Evolutionary conservation across 2,888 invertebrate species (phyloP), one percentile per base, ranked within the genome.

Genomic region (Torymus texanus): DNA sequence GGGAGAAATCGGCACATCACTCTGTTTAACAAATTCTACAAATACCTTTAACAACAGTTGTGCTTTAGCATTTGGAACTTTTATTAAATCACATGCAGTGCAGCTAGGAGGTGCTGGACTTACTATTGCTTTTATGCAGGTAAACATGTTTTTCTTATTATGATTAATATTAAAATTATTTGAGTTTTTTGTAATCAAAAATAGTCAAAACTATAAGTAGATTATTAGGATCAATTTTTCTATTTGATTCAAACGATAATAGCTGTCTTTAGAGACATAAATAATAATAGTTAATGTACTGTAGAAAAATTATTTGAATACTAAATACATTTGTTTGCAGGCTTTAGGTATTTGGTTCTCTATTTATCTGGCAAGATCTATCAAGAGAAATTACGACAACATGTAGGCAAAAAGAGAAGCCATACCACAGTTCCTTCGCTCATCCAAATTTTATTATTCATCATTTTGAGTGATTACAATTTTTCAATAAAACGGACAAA

Each of bases 71-170:
- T 92, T 96, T 82, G 92, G 93, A 0, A 80, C 88, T 5, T 94
- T 93, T 90, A 92, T 95, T 70, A 90, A 92, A 63, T 89, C 91
- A 0, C 96, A 96, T 84, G 94, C 95, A 0, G 92, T 93, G 0
- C 92, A 94, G 78, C 92, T 97, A 67, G 96, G 95, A 0, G 93
- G 94, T 0, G 93, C 94, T 81, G 96, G 95, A 14, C 90, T 96
- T 58, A 94, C 94, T 63, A 92, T 97, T 81, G 95, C 95, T 21
- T 90, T 95, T 66, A 89, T 96, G 82, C 96, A 97, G 94, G 95
- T 96, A 84, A 87, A 68, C 61, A 21, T 55, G 1, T 16, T 29
- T 67, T 70, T 62, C n/a, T 66, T 16, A 16, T 16, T 14, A 59
- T n/a, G 11, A 12, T n/a, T n/a, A n/a, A n/a, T n/a, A n/a, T n/a